phyloP scores from a whole-genome alignment of 1,140 invertebrate genomes.

The Drosophila guanche region DNA sequence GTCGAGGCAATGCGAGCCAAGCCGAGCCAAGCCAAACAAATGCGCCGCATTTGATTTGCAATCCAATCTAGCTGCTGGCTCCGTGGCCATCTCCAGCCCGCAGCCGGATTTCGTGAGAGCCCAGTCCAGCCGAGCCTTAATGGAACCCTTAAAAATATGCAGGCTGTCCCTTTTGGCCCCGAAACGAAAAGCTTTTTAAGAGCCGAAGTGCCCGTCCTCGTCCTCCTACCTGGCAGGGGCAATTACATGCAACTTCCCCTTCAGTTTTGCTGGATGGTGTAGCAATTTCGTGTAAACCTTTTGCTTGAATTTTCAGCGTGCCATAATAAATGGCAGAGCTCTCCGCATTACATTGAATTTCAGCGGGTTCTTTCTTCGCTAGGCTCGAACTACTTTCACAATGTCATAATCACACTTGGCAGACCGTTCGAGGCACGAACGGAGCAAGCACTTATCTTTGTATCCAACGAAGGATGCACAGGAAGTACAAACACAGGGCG shows the following conservation, averaged over 20 bases:
- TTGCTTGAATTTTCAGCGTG: too few relatives aligned
- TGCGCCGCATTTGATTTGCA: slow-evolving; percentile 42
- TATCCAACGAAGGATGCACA: slow-evolving; percentile 13
- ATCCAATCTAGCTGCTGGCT: slow-evolving; percentile 34
- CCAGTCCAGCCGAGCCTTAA: neutral
- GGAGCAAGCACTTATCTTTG: slow-evolving; percentile 17
- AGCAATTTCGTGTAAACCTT: too few relatives aligned
- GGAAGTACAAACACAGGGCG: slow-evolving; percentile 26
- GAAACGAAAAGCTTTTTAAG: slow-evolving; percentile 10
- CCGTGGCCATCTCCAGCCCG: slow-evolving; percentile 21
- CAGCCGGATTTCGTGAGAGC: neutral
- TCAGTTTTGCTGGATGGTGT: too few relatives aligned
- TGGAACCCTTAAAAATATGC: slow-evolving; percentile 40
- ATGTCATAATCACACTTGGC: slow-evolving; percentile 28
- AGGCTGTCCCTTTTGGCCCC: slow-evolving; percentile 22
- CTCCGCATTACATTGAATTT: neutral
- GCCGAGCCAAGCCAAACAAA: slow-evolving; percentile 20
- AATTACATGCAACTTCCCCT: slow-evolving; percentile 24
- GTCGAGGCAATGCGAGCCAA: neutral
- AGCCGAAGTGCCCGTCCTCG: neutral
- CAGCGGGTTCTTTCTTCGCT: neutral
- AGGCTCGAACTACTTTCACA: slow-evolving; percentile 13
- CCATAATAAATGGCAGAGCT: too few relatives aligned
- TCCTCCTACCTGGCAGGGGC: neutral
- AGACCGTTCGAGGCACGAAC: neutral